Base-by-base conservation (phyloP, 2,113 vertebrate species). In the Tyrannus savana region DNA sequence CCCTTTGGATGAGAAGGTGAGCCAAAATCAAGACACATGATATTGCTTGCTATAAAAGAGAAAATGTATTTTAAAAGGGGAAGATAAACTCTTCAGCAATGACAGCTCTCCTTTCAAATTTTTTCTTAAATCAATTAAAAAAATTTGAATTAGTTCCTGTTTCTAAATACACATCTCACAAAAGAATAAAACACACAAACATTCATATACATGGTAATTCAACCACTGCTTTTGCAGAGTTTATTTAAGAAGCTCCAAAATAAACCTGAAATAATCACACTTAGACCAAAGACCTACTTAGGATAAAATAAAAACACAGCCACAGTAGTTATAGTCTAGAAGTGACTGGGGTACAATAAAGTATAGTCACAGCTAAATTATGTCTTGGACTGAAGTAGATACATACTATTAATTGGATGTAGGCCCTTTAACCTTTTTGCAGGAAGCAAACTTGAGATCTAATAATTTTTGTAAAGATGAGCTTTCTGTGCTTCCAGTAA, bases 381-480 rank as follows among this genome's bases (percentile, higher is more conserved):
- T 82, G 90, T 87, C 87, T 28, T 87, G 87, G 85, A 56, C 90
- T 50, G 58, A 89, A 95, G 94, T 24, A 89, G 95, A 62, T 83
- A 72, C 75, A 87, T 78, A 59, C 89, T 64, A 95, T 96, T 98
- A 98, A 98, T 98, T 98, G 97, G 93, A 97, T 98, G 67, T 68
- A 95, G 74, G 96, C 91, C 97, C 97, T 98, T 95, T 98, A 95
- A 97, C 98, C 97, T 97, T 97, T 90, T 59, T 55, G n/a, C 97
- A 98, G 98, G 97, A 98, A 98, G 97, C 97, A 93, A 97, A 96
- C 96, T 97, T 93, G 92, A 97, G 86, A 89, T 91, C 79, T 94
- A 97, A 98, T 98, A 97, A 97, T 97, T 98, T 98, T 97, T 97
- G 83, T 91, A 89, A 94, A 96, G 97, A 98, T 92, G 96, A 97